A percentile compares a stretch with the other conserved stretches of the same genome.
Evolutionary conservation across 92 coral and sea anemone species (phyloP).

Genomic region (Bergia puertoricense): DNA sequence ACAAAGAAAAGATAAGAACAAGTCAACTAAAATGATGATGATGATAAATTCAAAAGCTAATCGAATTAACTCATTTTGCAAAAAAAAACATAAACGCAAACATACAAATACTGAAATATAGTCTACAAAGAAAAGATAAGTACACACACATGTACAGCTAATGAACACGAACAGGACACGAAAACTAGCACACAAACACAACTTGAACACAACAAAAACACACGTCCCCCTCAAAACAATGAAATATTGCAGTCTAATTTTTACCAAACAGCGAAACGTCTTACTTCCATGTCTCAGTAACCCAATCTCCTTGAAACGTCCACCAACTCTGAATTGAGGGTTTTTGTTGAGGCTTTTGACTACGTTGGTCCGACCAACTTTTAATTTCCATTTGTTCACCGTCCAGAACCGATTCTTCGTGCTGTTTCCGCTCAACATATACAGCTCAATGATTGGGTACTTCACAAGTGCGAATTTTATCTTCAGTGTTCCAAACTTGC

Average conservation of each 20-base stretch:
- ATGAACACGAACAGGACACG: neutral
- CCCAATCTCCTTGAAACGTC: slow-evolving; percentile 20
- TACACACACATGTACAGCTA: neutral
- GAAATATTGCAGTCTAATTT: no score
- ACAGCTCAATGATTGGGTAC: slow-evolving; percentile 7
- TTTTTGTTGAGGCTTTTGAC: neutral
- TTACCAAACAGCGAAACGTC: neutral
- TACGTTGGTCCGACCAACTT: neutral
- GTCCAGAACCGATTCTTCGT: slow-evolving; percentile 10
- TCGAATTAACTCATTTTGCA: neutral
- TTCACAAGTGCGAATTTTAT: slow-evolving; percentile 25
- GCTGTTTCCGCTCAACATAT: slow-evolving; percentile 8
- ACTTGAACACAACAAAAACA: neutral
- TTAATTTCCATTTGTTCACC: slow-evolving; percentile 6
- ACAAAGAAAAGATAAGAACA: neutral
- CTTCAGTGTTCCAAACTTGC: neutral
- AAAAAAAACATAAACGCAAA: neutral
- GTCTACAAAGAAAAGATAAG: neutral
- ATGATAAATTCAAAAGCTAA: no score
- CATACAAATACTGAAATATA: neutral
- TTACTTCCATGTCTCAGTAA: slow-evolving; percentile 7
- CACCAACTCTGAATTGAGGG: slow-evolving; percentile 2
- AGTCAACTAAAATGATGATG: no score
- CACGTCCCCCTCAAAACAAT: neutral
- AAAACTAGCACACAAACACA: neutral